These are phyloP conservation scores for Lordiphosa andalusiaca DNA, from an alignment of 2,888 invertebrate genomes.

Conservation along the genomic window DNA sequence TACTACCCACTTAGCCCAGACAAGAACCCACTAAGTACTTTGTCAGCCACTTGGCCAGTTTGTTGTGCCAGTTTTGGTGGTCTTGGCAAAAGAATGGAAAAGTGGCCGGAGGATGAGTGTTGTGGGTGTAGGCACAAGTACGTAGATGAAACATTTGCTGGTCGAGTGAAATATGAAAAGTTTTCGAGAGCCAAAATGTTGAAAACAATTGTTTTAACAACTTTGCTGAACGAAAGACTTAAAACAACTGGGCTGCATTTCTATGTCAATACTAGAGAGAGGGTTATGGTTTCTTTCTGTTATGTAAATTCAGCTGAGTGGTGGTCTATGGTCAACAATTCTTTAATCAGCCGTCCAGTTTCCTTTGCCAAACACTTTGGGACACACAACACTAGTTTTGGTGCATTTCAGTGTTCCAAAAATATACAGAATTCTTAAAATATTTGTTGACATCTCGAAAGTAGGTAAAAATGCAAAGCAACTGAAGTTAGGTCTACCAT, in stretches of 20 bases:
- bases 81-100: conserved; percentile 2
- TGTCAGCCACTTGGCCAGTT: conserved; percentile 52
- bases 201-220: conserved; percentile 6
- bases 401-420: too few species aligned
- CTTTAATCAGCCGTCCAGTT: too few species aligned
- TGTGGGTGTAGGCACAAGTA: conserved; percentile 24
- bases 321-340: too few species aligned
- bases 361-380: too few species aligned
- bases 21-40: conserved; percentile 6
- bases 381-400: too few species aligned
- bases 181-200: neutral
- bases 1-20: conserved; percentile 16
- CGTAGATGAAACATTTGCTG: conserved; percentile 35
- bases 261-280: too few species aligned
- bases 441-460: too few species aligned
- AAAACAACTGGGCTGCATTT: neutral
- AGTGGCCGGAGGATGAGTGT: neutral
- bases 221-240: neutral
- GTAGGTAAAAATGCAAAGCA: too few species aligned
- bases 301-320: too few species aligned
- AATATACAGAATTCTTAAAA: too few species aligned
- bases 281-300: too few species aligned
- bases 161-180: conserved; percentile 14
- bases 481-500: too few species aligned
- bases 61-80: conserved; percentile 54